phyloP scores from a whole-genome alignment of 1,140 invertebrate species.

The Megalonaias nervosa region DNA sequence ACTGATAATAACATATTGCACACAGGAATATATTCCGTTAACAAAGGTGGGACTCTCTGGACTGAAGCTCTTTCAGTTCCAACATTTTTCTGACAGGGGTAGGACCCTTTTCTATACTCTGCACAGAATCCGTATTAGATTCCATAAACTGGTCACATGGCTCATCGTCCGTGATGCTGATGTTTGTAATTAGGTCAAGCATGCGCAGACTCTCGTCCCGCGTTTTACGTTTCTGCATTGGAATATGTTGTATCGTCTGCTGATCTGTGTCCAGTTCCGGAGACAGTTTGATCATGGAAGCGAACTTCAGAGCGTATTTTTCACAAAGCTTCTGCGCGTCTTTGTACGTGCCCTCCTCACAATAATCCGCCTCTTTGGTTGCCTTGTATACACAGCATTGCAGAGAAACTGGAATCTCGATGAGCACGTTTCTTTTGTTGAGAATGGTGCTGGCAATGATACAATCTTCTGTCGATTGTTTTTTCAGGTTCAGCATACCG shows the following conservation, averaged over 20 bases:
- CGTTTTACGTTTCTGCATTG: constrained; percentile 44
- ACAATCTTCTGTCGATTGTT: constrained; percentile 31
- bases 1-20: too few relatives aligned
- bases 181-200: constrained; percentile 62
- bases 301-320: constrained; percentile 52
- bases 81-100: constrained; percentile 37
- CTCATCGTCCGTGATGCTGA: constrained; percentile 55
- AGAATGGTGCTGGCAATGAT: constrained; percentile 57
- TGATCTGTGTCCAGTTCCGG: constrained; percentile 57
- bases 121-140: constrained; percentile 46
- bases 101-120: constrained; percentile 39
- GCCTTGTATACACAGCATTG: constrained; percentile 33
- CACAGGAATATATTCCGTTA: too few relatives aligned
- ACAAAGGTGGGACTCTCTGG: too few relatives aligned
- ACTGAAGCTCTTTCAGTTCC: constrained; percentile 39
- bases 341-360: constrained; percentile 43
- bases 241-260: constrained; percentile 57
- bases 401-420: constrained; percentile 52
- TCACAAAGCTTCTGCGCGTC: constrained; percentile 54
- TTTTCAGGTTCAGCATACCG: constrained; percentile 53
- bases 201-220: constrained; percentile 49
- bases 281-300: constrained; percentile 60
- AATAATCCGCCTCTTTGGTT: constrained; percentile 38
- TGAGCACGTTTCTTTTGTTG: constrained; percentile 59
- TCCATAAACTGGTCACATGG: constrained; percentile 51